Base-by-base conservation (phyloP, 2,888 invertebrate genomes). In the Petrolisthes cinctipes region DNA sequence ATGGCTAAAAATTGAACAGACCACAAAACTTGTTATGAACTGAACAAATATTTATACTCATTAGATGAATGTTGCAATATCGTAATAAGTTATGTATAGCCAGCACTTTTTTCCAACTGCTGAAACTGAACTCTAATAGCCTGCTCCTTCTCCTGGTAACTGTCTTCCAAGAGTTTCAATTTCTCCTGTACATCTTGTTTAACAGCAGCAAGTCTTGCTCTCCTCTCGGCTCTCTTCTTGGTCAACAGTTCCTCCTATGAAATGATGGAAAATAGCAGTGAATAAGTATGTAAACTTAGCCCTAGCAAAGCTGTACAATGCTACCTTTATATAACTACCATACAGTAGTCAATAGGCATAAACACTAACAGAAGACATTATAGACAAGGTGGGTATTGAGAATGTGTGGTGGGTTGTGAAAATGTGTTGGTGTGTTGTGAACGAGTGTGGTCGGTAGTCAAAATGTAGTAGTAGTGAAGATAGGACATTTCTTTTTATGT, bases 171-270 rank as follows among this genome's bases (percentile, higher is more conserved):
- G 51, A 85, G 71, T 4, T 83, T 83, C 14, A 90, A 51, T 23
- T 90, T 90, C 53, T 87, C 89, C 51, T 89, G 83, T 5, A 89
- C 85, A n/a, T 90, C 90, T 5, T 66, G 85, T 76, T 88, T 88
- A 56, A 83, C 88, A 61, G 71, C 82, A 14, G 76, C 85, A 68
- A 90, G 88, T 51, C 89, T 71, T 17, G 17, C 66, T 11, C 57
- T 84, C 61, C 90, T 78, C 6, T 89, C 89, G 53, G 57, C 86
- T 37, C 88, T 86, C 84, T 89, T 89, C 61, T 89, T 89, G 7
- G 82, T 84, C 6, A 89, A 54, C n/a, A 87, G 81, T 53, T 87
- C 85, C 68, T 86, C 86, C 90, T 90, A 79, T 7, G 80, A 83
- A 54, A 84, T 5, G 78, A 82, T 53, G 71, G 56, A 83, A 23